Evolutionary conservation across 1,140 invertebrate genomes (phyloP), one percentile per base, ranked within the genome.

Genomic region (Atta cephalotes): DNA sequence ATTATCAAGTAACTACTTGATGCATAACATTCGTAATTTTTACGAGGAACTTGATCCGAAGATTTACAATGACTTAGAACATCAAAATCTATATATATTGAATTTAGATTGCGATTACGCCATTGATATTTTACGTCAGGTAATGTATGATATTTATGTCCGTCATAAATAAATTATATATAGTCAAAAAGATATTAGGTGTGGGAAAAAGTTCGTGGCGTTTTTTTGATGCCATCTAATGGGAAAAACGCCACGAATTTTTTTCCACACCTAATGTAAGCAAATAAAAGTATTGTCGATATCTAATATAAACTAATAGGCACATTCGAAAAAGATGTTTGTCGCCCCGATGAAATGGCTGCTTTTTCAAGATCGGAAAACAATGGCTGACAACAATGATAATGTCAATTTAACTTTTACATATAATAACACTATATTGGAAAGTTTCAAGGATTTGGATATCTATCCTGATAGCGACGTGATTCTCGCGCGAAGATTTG

Each of bases 331-430:
- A n/a, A 71, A 53, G 2, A 78, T 91, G 87, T 92, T 94, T 66
- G 6, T 87, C 0, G 90, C 91, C 0, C 94, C 94, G 9, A 86
- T 53, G 0, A 94, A 89, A n/a, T 94, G 94, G 94, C 78, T 94
- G 16, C 35, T 94, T 7, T 49, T 94, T 2, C 91, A 89, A 78
- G 89, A 92, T 78, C 53, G 49, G 9, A 72, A 85, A 7, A 45
- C 1, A 2, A 7, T 18, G 7, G 85, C 85, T 28, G 72, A 71
- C 3, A 35, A 79, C 0, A 12, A 51, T 16, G 4, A 51, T 51
- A 51, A 51, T 93, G 28, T 62, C 14, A 81, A 87, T 58, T 7
- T 53, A 35, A 68, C 28, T 35, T 68, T 21, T 1, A 45, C 25
- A 28, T 16, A 39, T 21, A n/a, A 28, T 5, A n/a, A 89, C 5